Percentiles rank a stretch among this genome's conserved stretches.
These are phyloP conservation scores for Teinopalpus imperialis DNA, from an alignment of 2,888 invertebrate genomes.

Conservation along the genomic window DNA sequence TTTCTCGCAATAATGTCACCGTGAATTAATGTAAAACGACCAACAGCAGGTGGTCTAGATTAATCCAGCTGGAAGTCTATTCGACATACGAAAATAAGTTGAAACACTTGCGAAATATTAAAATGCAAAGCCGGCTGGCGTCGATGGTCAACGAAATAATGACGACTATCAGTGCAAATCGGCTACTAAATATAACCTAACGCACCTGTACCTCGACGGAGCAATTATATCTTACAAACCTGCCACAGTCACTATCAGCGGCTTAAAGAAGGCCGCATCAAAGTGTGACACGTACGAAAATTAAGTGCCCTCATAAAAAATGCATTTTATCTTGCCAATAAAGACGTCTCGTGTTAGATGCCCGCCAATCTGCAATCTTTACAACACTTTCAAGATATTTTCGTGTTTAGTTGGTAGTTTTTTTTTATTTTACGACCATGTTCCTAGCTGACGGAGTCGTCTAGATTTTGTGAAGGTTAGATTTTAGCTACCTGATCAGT, in stretches of 20 bases:
- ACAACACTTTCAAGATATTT: conserved; percentile 1
- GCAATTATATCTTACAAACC: conserved; percentile 17
- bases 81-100: conserved; percentile 6
- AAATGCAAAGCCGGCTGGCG: conserved; percentile 16
- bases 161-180: conserved; percentile 8
- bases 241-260: conserved; percentile 17
- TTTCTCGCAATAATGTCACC: conserved; percentile 18
- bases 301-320: conserved; percentile 20
- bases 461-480: background rate
- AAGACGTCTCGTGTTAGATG: conserved; percentile 14
- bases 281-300: conserved; percentile 19
- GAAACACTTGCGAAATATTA: conserved; percentile 17
- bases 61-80: conserved; percentile 13
- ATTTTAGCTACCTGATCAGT: background rate
- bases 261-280: conserved; percentile 20
- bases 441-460: background rate
- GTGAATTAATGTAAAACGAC: conserved; percentile 6
- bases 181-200: conserved; percentile 17
- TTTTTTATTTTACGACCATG: background rate
- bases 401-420: conserved; percentile 2
- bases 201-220: conserved; percentile 20
- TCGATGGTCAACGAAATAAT: conserved; percentile 15
- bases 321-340: conserved; percentile 16
- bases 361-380: conserved; percentile 3
- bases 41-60: conserved; percentile 8